Evolutionary conservation across 2,113 vertebrate species (phyloP).

Genomic region (Phrynocephalus versicolor): DNA sequence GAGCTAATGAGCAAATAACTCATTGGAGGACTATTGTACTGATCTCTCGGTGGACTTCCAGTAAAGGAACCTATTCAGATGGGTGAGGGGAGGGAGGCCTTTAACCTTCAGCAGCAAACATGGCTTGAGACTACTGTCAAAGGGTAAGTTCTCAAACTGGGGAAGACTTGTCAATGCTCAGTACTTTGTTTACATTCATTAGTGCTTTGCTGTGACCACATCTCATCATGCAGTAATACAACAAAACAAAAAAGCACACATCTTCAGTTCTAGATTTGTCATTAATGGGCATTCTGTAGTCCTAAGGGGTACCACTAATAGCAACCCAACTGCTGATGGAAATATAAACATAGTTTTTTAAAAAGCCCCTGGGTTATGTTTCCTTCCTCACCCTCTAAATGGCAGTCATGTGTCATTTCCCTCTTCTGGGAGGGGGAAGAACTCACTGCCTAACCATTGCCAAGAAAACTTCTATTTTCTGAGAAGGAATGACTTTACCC

Average conservation of each 20-base stretch:
- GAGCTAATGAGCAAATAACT: background rate
- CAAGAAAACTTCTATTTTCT: too few species aligned
- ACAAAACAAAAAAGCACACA: background rate
- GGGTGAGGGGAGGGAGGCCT: too few species aligned
- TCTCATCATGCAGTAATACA: background rate
- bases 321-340: background rate
- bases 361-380: background rate
- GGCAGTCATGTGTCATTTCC: too few species aligned
- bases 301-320: background rate
- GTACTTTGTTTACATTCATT: background rate
- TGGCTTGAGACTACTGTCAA: background rate
- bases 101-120: background rate
- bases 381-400: too few species aligned
- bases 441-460: too few species aligned
- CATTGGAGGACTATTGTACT: background rate
- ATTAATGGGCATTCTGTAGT: fast-evolving
- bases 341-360: background rate
- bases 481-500: too few species aligned
- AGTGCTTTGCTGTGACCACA: background rate
- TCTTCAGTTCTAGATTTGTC: background rate
- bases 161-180: too few species aligned
- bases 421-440: too few species aligned
- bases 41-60: background rate
- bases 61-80: background rate
- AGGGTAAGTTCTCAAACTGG: background rate